Conservation (phyloP, 2,113 vertebrate species). For the Rissa tridactyla region DNA sequence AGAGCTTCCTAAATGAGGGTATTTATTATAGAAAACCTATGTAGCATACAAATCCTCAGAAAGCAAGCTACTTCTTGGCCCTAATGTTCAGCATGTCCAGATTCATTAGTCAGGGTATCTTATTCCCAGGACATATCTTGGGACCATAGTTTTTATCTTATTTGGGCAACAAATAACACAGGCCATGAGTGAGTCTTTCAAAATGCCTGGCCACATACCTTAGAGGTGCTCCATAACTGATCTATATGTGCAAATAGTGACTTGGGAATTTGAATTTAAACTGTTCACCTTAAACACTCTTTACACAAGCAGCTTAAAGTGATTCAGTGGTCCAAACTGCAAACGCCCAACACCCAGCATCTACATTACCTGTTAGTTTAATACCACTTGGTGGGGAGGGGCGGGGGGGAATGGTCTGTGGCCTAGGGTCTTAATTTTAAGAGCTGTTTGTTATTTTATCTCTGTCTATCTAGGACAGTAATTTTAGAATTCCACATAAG, state of each 20-base stretch:
- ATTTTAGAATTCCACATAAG: not conserved
- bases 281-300: not conserved
- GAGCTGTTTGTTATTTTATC: not conserved
- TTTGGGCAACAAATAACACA: not conserved
- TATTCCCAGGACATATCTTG: not conserved
- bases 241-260: not conserved
- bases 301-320: not conserved
- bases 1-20: not conserved
- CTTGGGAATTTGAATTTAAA: not conserved
- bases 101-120: not conserved
- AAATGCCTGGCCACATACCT: not conserved
- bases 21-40: not conserved
- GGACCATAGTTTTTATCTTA: not conserved
- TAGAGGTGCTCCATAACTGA: not conserved
- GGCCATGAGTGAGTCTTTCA: not conserved
- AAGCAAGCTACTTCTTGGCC: not conserved
- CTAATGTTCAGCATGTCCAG: not conserved
- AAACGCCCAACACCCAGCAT: not conserved
- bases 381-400: not conserved
- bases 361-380: not conserved
- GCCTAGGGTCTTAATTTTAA: not conserved
- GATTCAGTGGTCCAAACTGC: not conserved
- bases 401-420: too few relatives aligned
- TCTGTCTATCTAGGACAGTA: not conserved
- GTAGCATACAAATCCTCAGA: not conserved